Base-by-base conservation (phyloP, 1,140 invertebrate genomes). In the Lasioglossum albipes region DNA sequence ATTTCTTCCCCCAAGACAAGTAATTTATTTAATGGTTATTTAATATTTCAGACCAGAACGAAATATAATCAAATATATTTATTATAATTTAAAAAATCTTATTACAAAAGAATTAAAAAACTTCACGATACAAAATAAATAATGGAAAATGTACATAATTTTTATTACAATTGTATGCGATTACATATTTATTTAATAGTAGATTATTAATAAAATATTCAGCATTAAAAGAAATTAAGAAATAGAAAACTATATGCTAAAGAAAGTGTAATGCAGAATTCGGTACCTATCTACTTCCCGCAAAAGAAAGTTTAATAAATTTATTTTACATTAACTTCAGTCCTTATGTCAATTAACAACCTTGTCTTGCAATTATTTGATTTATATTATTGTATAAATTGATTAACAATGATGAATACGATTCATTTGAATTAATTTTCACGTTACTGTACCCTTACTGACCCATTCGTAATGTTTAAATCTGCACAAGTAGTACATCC, bases 331-430 rank as follows among this genome's bases (percentile, higher is more conserved):
- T 75, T 75, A 52, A 61, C 67, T 22, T 75, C 27, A 67, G 16
- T 68, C 12, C 64, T 67, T 67, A 75, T 22, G 13, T 67, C 67
- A 75, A 45, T 67, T 67, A 79, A 74, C 64, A 75, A 75, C 22
- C 52, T 67, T 45, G 27, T 57, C 27, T 31, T 36, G 16, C 13
- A 20, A 67, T 59, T 16, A 78, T 72, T 59, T 27, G n/a, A 31
- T 57, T 59, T 16, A 20, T 72, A 66, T 10, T 72, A 66, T 10
- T 66, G 66, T 52, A 59, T 54, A 57, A 81, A 68, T 57, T 42
- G 62, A 70, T 85, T 78, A 83, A 75, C 54, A 82, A 85, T 69
- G 68, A 82, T 9, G n/a, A 45, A 73, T 71, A 75, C 20, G 18
- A 67, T 85, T 31, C 6, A 65, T 73, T 81, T 77, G 74, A 68